A percentile compares a stretch with the other conserved stretches of the same genome.
Conservation (phyloP, 1,140 invertebrate genomes). For the Drosophila asahinai region DNA sequence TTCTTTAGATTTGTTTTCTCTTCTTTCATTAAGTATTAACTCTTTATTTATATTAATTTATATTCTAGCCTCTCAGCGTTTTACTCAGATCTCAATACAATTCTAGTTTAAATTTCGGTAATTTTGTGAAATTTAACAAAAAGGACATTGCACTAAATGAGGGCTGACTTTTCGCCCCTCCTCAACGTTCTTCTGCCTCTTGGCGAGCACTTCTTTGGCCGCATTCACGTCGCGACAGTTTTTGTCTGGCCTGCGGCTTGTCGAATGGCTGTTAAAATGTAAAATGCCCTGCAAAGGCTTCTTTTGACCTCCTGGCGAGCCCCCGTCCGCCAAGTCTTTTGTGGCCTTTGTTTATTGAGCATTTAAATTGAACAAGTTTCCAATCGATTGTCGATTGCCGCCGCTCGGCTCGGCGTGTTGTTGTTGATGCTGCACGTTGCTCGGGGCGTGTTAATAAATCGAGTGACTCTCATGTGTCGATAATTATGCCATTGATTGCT, state of each 20-base stretch:
- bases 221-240: slow-evolving; percentile 56
- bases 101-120: neutral
- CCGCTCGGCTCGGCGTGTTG: neutral
- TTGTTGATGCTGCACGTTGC: slow-evolving; percentile 13
- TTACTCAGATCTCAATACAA: neutral
- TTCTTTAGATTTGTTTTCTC: neutral
- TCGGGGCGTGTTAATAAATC: slow-evolving; percentile 78
- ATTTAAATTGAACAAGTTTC: slow-evolving; percentile 76
- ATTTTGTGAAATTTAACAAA: neutral
- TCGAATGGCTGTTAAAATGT: neutral
- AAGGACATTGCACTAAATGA: slow-evolving; percentile 40
- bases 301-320: neutral
- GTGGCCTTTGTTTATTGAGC: slow-evolving; percentile 50
- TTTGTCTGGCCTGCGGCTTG: slow-evolving; percentile 34
- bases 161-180: neutral
- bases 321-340: slow-evolving; percentile 22
- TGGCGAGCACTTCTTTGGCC: slow-evolving; percentile 58
- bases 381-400: slow-evolving; percentile 52
- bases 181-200: neutral
- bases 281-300: slow-evolving; percentile 23
- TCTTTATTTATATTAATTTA: neutral
- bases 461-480: slow-evolving; percentile 79
- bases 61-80: neutral
- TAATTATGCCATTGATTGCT: slow-evolving; percentile 82
- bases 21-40: too few relatives aligned